These are phyloP conservation scores for Tetraodon nigroviridis DNA, from an alignment of 2,113 vertebrate species.

Conservation along the genomic window DNA sequence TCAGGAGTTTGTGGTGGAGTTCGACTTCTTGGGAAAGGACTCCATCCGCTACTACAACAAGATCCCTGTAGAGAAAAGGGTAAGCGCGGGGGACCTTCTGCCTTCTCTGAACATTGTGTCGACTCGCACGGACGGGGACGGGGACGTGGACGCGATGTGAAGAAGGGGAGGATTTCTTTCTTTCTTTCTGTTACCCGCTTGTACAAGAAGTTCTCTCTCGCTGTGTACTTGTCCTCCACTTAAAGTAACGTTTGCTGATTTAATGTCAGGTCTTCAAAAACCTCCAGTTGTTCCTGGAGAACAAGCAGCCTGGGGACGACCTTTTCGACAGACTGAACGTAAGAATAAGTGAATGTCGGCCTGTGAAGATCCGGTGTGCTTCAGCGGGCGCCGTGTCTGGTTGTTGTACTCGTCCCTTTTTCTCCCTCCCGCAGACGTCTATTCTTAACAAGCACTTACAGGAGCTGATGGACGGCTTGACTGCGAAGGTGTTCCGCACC, in stretches of 20 bases:
- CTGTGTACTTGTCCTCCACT: not conserved
- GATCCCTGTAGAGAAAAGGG: conserved; percentile 95
- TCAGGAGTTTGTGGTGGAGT: conserved; percentile 94
- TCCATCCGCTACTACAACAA: conserved; percentile 99
- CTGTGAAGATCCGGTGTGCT: not conserved
- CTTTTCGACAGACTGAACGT: conserved; percentile 96
- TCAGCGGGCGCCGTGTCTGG: not conserved
- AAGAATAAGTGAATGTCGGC: conserved; percentile 57
- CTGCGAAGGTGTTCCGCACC: conserved; percentile 97
- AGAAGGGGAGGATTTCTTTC: conserved; percentile 49
- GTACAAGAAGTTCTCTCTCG: not conserved
- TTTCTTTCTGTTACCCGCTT: too few relatives aligned
- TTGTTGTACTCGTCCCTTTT: conserved; percentile 17
- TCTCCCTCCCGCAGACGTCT: conserved; percentile 86
- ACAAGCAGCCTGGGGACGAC: conserved; percentile 94
- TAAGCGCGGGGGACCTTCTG: conserved; percentile 58
- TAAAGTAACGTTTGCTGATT: not conserved
- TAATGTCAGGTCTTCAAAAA: conserved; percentile 91
- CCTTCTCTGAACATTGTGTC: not conserved
- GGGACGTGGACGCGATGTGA: conserved; percentile 19
- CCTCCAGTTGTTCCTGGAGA: conserved; percentile 95
- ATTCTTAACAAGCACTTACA: conserved; percentile 98
- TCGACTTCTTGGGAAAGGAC: conserved; percentile 95
- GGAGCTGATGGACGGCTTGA: conserved; percentile 97
- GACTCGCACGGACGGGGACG: conserved; percentile 19